Evolutionary conservation across 2,113 vertebrate genomes (phyloP).

Genomic region (Ophthalmolycus amberensis): DNA sequence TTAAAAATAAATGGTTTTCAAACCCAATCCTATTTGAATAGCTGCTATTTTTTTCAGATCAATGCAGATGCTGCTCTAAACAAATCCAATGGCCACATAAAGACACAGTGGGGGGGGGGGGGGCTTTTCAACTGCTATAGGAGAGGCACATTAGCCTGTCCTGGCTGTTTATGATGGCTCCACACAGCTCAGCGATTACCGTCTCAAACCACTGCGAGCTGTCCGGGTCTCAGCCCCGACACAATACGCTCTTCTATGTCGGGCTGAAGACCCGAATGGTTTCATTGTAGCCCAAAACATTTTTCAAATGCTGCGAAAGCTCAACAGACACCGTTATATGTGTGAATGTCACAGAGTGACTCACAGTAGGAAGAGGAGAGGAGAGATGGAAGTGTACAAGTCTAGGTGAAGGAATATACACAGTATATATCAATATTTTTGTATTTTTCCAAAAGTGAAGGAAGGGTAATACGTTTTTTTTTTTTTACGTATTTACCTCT

Average conservation of each 20-base stretch:
- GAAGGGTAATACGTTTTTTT: background rate
- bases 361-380: background rate
- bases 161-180: constrained; percentile 25
- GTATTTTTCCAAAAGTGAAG: background rate
- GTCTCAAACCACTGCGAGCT: background rate
- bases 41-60: constrained; percentile 62
- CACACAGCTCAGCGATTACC: constrained; percentile 10
- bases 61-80: constrained; percentile 55
- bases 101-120: constrained; percentile 27
- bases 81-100: constrained; percentile 46
- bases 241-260: too few relatives aligned
- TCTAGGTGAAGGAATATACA: background rate
- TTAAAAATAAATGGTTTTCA: constrained; percentile 37
- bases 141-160: constrained; percentile 9
- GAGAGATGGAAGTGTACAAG: background rate
- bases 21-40: constrained; percentile 45
- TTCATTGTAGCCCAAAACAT: background rate
- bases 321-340: background rate
- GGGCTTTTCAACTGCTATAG: constrained; percentile 32
- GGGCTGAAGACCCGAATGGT: too few relatives aligned
- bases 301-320: background rate
- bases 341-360: background rate
- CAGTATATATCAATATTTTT: background rate
- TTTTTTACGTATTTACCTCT: too few relatives aligned
- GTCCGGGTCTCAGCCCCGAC: background rate